Conservation (phyloP, 2,113 vertebrate species). For the Columba janthina region DNA sequence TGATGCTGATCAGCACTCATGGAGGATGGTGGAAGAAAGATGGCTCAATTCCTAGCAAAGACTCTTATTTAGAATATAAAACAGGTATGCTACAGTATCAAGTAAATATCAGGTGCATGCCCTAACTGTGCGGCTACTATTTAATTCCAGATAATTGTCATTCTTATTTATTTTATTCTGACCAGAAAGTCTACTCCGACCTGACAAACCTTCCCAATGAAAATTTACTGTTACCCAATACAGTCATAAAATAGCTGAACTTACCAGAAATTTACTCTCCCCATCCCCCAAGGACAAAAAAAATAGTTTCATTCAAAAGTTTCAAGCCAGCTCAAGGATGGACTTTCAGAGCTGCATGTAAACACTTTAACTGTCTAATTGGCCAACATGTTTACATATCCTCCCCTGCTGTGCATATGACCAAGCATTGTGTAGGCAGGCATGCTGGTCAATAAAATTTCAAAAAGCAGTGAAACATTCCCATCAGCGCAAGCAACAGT, state of each 20-base stretch:
- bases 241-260: neutral
- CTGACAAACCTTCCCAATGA: neutral
- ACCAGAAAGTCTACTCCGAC: neutral
- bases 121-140: neutral
- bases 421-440: neutral
- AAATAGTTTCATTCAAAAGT: neutral
- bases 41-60: neutral
- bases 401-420: neutral
- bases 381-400: neutral
- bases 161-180: slow-evolving; percentile 13
- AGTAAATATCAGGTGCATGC: neutral
- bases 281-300: too few species aligned
- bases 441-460: neutral
- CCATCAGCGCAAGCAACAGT: neutral
- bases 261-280: neutral
- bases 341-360: neutral
- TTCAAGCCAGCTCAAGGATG: neutral
- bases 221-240: neutral
- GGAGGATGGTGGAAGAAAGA: neutral
- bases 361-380: neutral
- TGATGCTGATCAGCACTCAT: neutral
- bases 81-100: neutral
- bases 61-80: neutral
- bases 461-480: neutral
- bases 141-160: slow-evolving; percentile 1